Evolutionary conservation across 2,888 invertebrate genomes (phyloP), one percentile per base, ranked within the genome.

Genomic region (Nomada ferruginata): DNA sequence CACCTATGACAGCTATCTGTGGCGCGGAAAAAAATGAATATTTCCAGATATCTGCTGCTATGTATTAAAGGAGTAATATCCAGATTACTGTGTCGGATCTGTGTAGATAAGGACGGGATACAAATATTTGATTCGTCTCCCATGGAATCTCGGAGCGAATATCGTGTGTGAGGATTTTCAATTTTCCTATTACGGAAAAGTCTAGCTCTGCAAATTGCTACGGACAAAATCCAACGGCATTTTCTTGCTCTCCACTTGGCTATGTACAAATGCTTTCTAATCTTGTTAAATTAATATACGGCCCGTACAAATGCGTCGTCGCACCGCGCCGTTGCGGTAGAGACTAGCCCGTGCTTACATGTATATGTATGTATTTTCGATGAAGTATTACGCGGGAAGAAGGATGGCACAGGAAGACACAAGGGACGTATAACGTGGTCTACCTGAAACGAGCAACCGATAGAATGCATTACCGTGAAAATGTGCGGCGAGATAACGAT

Each of bases 271-370:
- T 73, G 59, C 20, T 61, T 47, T 69, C 72, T 82, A 82, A 83
- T 78, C 68, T 71, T 15, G 71, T 78, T 78, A 82, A 72, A 71
- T 74, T 74, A 66, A 74, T 74, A 64, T 52, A 76, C 52, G 36
- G 44, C 26, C 29, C 13, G 63, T 44, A 68, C 18, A 26, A 70
- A 61, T 44, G 57, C 64, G 36, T 50, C 63, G 52, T 2, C 11
- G 53, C n/a, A 7, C 36, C 36, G 36, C 29, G 36, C 36, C 36
- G 36, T 55, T 26, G 69, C 47, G 20, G 7, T 23, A n/a, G 60
- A 23, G 23, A 2, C 11, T 63, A 60, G 26, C 36, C 7, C 36
- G 36, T 57, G 18, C 9, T 36, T 50, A n/a, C n/a, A 53, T 20
- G n/a, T n/a, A 52, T n/a, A 18, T 52, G 23, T 26, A 26, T 20